These are phyloP conservation scores for Molorchus minor DNA, from an alignment of 2,888 invertebrate genomes.

Conservation along the genomic window DNA sequence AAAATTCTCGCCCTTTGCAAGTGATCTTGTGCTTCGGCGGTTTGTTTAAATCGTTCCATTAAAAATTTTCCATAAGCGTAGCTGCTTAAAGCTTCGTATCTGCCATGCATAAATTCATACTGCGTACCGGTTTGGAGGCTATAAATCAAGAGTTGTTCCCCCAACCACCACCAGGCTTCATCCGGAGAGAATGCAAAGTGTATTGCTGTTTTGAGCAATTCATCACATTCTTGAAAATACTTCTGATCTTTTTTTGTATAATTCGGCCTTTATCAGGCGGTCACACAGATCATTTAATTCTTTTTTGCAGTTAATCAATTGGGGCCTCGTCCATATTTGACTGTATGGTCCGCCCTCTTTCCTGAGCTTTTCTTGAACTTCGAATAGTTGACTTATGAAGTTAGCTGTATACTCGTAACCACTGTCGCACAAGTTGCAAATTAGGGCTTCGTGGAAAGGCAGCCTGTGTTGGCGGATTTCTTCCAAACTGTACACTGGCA, in stretches of 20 bases:
- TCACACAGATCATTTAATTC: constrained; percentile 39
- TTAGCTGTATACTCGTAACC: constrained; percentile 64
- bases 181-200: constrained; percentile 58
- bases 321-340: constrained; percentile 59
- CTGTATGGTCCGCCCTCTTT: constrained; percentile 66
- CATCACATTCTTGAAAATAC: constrained; percentile 59
- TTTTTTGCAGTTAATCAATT: constrained; percentile 50
- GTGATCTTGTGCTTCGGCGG: constrained; percentile 47
- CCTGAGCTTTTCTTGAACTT: constrained; percentile 66
- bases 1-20: constrained; percentile 48
- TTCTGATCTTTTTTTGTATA: no score
- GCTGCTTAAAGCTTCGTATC: constrained; percentile 65
- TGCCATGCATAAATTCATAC: constrained; percentile 64
- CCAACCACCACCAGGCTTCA: constrained; percentile 66
- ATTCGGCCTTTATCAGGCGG: constrained; percentile 37
- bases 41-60: constrained; percentile 64
- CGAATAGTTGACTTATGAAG: constrained; percentile 67
- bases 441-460: constrained; percentile 66
- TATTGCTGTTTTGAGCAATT: constrained; percentile 62
- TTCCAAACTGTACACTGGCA: constrained; percentile 55
- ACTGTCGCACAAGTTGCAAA: constrained; percentile 66
- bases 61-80: constrained; percentile 67
- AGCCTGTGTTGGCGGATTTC: constrained; percentile 64
- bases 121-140: constrained; percentile 63
- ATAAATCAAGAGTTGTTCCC: constrained; percentile 66